phyloP scores from a whole-genome alignment of 2,113 vertebrate species.

The Nematolebias whitei region DNA sequence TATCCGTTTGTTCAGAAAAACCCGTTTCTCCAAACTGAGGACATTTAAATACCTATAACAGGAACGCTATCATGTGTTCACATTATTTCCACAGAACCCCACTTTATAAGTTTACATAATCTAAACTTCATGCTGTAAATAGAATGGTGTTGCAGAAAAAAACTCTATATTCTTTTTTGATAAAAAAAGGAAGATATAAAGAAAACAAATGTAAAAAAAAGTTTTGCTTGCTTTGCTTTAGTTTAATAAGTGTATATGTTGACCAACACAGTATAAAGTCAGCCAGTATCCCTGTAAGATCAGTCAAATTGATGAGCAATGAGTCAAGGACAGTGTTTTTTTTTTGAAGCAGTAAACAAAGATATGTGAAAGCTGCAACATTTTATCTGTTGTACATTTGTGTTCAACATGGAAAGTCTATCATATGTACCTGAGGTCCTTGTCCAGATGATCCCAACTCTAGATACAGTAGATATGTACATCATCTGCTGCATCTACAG shows the following conservation, averaged over 20 bases:
- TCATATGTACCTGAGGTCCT: conserved; percentile 56
- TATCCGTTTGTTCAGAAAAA: too few relatives aligned
- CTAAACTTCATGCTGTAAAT: background rate
- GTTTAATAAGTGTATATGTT: background rate
- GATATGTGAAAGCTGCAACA: conserved; percentile 30
- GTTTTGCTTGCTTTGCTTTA: background rate
- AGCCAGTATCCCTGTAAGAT: background rate
- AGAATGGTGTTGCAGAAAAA: background rate
- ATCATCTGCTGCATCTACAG: background rate
- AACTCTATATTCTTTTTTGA: conserved; percentile 5
- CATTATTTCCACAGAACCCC: too few relatives aligned
- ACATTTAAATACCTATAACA: too few relatives aligned
- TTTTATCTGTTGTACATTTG: conserved; percentile 44
- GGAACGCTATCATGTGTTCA: too few relatives aligned
- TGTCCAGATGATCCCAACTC: conserved; percentile 40
- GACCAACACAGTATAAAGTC: background rate
- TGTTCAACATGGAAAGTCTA: conserved; percentile 72
- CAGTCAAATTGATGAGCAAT: background rate
- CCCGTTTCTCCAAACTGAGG: too few relatives aligned
- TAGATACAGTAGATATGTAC: conserved; percentile 18
- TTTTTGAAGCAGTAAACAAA: conserved; percentile 5
- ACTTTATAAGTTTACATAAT: too few relatives aligned
- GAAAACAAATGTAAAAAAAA: background rate
- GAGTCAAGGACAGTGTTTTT: conserved; percentile 9
- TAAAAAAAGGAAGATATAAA: background rate